Conservation (phyloP, 2,113 vertebrate species). For the Oophaga pumilio region DNA sequence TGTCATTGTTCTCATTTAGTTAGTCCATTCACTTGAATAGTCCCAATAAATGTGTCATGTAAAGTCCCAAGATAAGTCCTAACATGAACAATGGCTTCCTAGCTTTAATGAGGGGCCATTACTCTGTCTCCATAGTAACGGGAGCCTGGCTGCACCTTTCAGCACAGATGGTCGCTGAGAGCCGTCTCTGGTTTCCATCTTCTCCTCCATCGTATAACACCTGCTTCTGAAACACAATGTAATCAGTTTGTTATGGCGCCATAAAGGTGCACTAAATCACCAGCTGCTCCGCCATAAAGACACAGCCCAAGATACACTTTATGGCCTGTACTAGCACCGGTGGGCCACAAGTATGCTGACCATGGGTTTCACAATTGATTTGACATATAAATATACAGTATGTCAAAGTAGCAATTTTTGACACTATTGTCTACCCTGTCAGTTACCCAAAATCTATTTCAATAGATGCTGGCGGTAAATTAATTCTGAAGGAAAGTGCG, state of each 20-base stretch:
- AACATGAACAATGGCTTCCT: conserved; percentile 6
- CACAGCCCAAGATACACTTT: conserved; percentile 4
- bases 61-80: background rate
- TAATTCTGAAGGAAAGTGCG: too few relatives aligned
- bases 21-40: background rate
- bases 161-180: conserved; percentile 19
- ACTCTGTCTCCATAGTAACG: background rate
- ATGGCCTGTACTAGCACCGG: background rate
- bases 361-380: background rate
- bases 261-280: conserved; percentile 38
- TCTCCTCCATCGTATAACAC: background rate
- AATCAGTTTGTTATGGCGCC: conserved; percentile 17
- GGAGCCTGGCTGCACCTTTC: background rate
- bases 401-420: too few relatives aligned
- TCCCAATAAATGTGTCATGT: background rate
- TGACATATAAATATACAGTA: background rate
- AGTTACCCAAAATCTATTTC: too few relatives aligned
- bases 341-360: background rate
- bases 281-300: conserved; percentile 1
- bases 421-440: too few relatives aligned
- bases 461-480: too few relatives aligned
- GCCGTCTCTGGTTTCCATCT: conserved; percentile 3
- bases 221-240: conserved; percentile 34
- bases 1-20: background rate
- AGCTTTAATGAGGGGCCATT: background rate